Conservation (phyloP, 2,888 invertebrate species). For the Meganola albula region DNA sequence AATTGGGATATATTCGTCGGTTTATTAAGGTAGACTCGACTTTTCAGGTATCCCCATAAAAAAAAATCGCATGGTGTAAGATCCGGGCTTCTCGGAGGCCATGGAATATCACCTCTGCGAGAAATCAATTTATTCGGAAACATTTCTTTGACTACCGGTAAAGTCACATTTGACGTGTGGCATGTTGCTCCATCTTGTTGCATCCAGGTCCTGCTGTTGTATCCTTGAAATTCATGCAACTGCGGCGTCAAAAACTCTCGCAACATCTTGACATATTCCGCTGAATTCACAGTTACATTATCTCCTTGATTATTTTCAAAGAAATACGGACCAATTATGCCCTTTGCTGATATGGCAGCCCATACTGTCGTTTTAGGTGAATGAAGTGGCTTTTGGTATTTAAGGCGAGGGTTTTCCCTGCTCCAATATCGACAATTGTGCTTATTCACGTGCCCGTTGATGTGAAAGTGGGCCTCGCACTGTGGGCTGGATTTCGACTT, state of each 20-base stretch:
- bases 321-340: background rate
- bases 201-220: background rate
- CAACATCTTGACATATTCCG: background rate
- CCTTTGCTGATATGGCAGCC: background rate
- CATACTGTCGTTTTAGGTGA: constrained; percentile 1
- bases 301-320: background rate
- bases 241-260: background rate
- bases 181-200: constrained; percentile 9
- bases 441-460: background rate
- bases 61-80: constrained; percentile 14
- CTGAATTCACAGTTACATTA: background rate
- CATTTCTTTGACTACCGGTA: constrained; percentile 11
- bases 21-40: constrained; percentile 10
- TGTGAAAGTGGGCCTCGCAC: background rate
- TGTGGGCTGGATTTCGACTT: no score
- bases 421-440: constrained; percentile 1
- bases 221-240: background rate
- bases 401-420: background rate
- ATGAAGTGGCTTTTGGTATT: constrained; percentile 1
- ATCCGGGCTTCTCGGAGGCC: constrained; percentile 7
- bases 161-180: constrained; percentile 7
- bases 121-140: constrained; percentile 13
- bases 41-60: constrained; percentile 15
- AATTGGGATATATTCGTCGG: constrained; percentile 11
- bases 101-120: constrained; percentile 12